A percentile compares a stretch with the other conserved stretches of the same genome.
These are phyloP conservation scores for Enteromius anoplus DNA, from an alignment of 2,797 vertebrate species.

Conservation along the genomic window DNA sequence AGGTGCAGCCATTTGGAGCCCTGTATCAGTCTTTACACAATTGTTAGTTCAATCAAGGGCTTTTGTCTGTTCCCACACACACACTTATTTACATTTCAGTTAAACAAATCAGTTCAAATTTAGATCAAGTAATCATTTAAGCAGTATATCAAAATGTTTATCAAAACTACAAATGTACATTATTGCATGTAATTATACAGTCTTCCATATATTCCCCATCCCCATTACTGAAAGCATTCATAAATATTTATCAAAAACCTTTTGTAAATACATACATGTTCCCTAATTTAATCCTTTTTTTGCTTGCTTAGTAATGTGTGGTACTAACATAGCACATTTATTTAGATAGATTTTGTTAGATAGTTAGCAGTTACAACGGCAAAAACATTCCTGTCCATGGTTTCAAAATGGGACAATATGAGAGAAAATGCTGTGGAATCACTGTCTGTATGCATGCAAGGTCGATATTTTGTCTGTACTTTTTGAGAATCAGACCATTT, in stretches of 20 bases:
- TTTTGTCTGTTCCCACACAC: neutral
- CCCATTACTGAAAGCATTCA: neutral
- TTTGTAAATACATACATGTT: neutral
- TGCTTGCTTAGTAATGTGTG: neutral
- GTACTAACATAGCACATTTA: neutral
- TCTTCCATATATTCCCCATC: neutral
- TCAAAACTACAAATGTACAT: neutral
- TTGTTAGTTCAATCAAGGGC: neutral
- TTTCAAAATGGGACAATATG: neutral
- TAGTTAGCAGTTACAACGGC: neutral
- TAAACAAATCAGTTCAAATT: neutral
- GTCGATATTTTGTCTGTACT: neutral
- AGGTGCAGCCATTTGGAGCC: conserved; percentile 36
- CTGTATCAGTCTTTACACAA: conserved; percentile 10
- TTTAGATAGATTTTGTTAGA: neutral
- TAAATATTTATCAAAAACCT: neutral
- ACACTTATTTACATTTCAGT: neutral
- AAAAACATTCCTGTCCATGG: neutral
- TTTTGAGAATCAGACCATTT: neutral
- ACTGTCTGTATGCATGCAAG: neutral
- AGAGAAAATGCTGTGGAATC: neutral
- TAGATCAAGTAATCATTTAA: neutral
- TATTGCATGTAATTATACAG: neutral
- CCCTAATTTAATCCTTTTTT: neutral
- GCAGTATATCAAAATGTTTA: neutral